Base-by-base conservation (phyloP, 2,797 vertebrate species). In the Myotis pilosus region DNA sequence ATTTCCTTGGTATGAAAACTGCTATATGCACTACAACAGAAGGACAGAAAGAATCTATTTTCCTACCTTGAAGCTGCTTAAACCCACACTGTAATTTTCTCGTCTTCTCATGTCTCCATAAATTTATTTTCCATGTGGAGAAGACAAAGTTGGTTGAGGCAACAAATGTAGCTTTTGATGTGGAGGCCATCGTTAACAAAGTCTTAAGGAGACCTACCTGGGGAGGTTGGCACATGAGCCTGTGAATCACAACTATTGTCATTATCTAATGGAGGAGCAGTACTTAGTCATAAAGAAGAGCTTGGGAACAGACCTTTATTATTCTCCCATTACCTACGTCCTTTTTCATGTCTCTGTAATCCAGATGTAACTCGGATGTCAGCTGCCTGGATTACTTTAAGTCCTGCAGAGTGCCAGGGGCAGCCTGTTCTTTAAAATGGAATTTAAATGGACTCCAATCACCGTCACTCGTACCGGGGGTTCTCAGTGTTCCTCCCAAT, bases 401-500 rank as follows among this genome's bases (percentile, higher is more conserved):
- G 16, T 82, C 36, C 60, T 87, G 53, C 44, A 8, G 23, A 36
- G 25, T 60, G 4, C 57, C 28, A 74, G 55, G 84, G 60, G 68
- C 93, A 92, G 12, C 66, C 75, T 72, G 44, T 88, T 78, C 87
- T 84, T 94, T 88, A 95, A 89, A 84, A 84, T 79, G 57, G 51
- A 80, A 69, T 92, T 87, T 71, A 92, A 76, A 68, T 87, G 47
- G 55, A 57, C 36, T 94, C 57, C 33, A 68, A 62, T 81, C 85
- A 82, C 74, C 87, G 2, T 55, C 62, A 66, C 49, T 25, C 1
- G 1, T 44, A 85, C 87, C 79, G 30, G 25, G 81, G 71, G 90
- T 95, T 92, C 30, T 76, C 44, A 30, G 10, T 20, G 0, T 74
- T 44, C 38, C n/a, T 22, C 30, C 88, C 22, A 87, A 6, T 41